A percentile compares a stretch with the other conserved stretches of the same genome.
These are phyloP conservation scores for Limonius californicus DNA, from an alignment of 1,140 invertebrate species.

Conservation along the genomic window DNA sequence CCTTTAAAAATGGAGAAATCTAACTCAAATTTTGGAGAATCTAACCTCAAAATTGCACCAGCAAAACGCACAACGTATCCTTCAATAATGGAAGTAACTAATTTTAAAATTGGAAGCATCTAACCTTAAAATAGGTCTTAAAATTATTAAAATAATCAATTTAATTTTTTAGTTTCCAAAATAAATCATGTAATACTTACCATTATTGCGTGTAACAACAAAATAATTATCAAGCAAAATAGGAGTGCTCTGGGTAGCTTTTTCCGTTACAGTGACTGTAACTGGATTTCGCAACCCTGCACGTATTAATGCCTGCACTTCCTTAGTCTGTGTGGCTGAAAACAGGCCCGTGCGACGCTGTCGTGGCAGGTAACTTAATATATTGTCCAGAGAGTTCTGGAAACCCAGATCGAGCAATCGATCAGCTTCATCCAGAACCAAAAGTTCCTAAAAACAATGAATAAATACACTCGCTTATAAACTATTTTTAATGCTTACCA, in stretches of 20 bases:
- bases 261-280: slow-evolving; percentile 85
- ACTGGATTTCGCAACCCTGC: slow-evolving; percentile 95
- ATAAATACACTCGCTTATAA: no score
- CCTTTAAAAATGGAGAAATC: no score
- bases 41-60: no score
- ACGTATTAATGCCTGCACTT: slow-evolving; percentile 85
- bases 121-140: neutral
- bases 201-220: slow-evolving; percentile 70
- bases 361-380: slow-evolving; percentile 87
- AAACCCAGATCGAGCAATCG: slow-evolving; percentile 91
- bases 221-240: slow-evolving; percentile 80
- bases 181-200: slow-evolving; percentile 56
- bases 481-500: slow-evolving; percentile 56
- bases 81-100: no score
- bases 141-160: neutral
- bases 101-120: no score
- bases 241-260: slow-evolving; percentile 76
- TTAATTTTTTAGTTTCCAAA: neutral
- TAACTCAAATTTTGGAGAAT: no score
- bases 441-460: slow-evolving; percentile 76
- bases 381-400: slow-evolving; percentile 80
- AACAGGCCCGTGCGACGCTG: slow-evolving; percentile 94
- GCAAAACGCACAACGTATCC: no score
- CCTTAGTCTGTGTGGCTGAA: slow-evolving; percentile 97
- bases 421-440: slow-evolving; percentile 97